Conservation (phyloP, 2,797 vertebrate genomes). For the Uromys caudimaculatus region DNA sequence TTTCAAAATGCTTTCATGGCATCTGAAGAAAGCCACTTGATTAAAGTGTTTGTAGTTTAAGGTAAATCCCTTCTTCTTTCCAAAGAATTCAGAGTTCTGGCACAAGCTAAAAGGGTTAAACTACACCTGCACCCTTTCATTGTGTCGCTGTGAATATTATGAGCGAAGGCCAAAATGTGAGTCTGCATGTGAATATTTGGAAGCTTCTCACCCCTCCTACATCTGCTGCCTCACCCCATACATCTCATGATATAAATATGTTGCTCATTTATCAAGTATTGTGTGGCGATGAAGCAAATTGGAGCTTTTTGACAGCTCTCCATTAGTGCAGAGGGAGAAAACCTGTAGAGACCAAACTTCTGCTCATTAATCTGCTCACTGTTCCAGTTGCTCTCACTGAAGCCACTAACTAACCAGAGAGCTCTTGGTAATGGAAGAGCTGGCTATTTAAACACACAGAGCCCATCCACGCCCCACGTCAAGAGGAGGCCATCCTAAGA, state of each 20-base stretch:
- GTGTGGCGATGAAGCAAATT: background rate
- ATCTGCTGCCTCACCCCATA: background rate
- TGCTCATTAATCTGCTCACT: slow-evolving; percentile 1
- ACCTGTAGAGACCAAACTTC: slow-evolving; percentile 41
- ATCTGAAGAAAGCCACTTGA: slow-evolving; percentile 80
- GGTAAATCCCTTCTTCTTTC: slow-evolving; percentile 77
- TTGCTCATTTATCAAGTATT: slow-evolving; percentile 64
- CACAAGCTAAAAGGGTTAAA: slow-evolving; percentile 80
- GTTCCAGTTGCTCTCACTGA: background rate
- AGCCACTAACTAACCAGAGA: background rate
- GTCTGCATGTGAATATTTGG: slow-evolving; percentile 43
- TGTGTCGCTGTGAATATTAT: slow-evolving; percentile 42
- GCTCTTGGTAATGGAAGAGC: background rate
- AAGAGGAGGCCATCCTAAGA: slow-evolving; percentile 42
- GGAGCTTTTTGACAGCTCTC: slow-evolving; percentile 53
- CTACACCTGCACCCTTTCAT: slow-evolving; percentile 75
- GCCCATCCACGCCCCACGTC: background rate
- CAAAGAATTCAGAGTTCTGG: slow-evolving; percentile 75
- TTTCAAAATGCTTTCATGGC: slow-evolving; percentile 82
- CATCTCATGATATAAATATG: slow-evolving; percentile 16
- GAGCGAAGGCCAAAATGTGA: slow-evolving; percentile 68
- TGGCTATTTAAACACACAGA: slow-evolving; percentile 54
- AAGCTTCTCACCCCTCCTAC: background rate
- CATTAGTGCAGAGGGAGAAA: slow-evolving; percentile 41
- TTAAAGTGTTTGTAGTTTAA: slow-evolving; percentile 75